Evolutionary conservation across 2,113 vertebrate genomes (phyloP), one percentile per base, ranked within the genome.

Genomic region (Passer domesticus): DNA sequence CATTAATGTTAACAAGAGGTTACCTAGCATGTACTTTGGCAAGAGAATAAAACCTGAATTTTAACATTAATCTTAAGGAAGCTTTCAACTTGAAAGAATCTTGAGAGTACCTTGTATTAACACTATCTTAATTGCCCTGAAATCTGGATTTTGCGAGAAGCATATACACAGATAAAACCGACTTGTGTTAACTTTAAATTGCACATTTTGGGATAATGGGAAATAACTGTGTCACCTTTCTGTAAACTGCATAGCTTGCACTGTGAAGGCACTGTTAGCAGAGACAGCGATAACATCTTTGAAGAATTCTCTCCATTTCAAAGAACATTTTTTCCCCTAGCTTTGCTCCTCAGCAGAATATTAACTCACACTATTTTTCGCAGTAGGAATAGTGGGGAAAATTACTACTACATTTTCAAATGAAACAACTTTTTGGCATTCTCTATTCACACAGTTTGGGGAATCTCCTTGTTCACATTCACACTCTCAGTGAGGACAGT

Each of bases 1-100:
- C 94, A 96, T 95, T 97, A 96, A 89, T 77, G 95, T 95, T 97
- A 97, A 97, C 96, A 96, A 97, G 91, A 94, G 84, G 84, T 94
- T 96, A 95, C 89, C 79, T 94, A 68, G 62, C 77, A 76, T 80
- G 70, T 84, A 92, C 69, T 95, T 94, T 96, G 90, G 96, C 90
- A 94, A 64, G 76, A 89, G 89, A 92, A 82, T 74, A 92, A 95
- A 97, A 86, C 80, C 69, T 78, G 70, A 91, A 70, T 89, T 96
- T 96, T 94, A 91, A 95, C 92, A 96, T 97, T 97, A 97, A 95
- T 96, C 97, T 97, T 89, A 91, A 44, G 80, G 67, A 91, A 87
- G 77, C 92, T 87, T 97, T 97, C 92, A 91, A 90, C 90, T 96
- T 92, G 94, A 96, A 97, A 95, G 89, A 91, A 89, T 86, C 68